Evolutionary conservation across 2,113 vertebrate genomes (phyloP), one percentile per base, ranked within the genome.

Genomic region (Pteropus alecto): DNA sequence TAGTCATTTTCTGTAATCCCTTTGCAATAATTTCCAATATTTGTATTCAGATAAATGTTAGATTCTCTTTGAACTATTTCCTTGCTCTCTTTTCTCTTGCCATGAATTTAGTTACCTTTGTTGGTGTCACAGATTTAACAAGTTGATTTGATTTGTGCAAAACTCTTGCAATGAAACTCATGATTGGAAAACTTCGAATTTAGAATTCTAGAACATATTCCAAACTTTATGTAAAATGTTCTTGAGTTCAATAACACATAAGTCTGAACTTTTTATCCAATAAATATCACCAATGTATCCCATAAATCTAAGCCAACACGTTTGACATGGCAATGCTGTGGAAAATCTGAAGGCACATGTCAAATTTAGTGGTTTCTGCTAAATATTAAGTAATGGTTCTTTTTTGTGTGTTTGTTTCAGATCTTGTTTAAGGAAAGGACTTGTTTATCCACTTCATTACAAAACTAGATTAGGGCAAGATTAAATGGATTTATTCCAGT

Each of bases 1-100:
- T 96, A 92, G 65, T 82, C 33, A 81, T 85, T 85, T 67, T 70
- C 26, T 94, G 7, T 48, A 88, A 89, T 91, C 15, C 84, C 79
- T 70, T 87, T 96, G 87, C 48, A 94, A 94, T 26, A 56, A 93
- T 92, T 96, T 98, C 82, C 88, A 95, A 60, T 90, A 83, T 4
- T 26, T 76, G 13, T 58, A 43, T 41, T 78, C 51, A 78, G 73
- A 86, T 38, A 93, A 96, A 89, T 93, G 89, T 79, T 96, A 95
- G 87, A 68, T 0, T 82, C 86, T 97, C 97, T n/a, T 21, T 67
- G 97, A 97, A 93, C 60, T 58, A 67, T 16, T 46, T 94, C 88
- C 35, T 18, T 13, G 13, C 5, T 89, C 13, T 90, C 85, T 85
- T 78, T 96, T 83, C 91, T 97, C 38, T 90, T 78, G 33, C 33